Evolutionary conservation across 2,888 invertebrate species (phyloP).

Genomic region (Drosophila parthenogenetica): DNA sequence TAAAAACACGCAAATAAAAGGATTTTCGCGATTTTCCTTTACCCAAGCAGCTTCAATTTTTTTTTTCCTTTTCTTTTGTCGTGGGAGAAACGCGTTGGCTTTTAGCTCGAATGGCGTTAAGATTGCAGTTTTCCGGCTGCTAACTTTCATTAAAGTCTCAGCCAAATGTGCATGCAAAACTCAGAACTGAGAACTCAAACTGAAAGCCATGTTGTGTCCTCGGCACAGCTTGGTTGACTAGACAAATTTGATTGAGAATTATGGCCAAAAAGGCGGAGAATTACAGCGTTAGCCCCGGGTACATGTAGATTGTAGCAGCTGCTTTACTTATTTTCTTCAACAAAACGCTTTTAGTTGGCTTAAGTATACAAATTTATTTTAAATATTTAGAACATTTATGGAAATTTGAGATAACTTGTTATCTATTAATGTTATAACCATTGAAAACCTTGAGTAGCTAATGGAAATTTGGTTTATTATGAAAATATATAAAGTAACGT

Average conservation of each 20-base stretch:
- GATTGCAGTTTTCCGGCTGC: conserved; percentile 75
- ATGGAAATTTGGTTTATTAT: too few species aligned
- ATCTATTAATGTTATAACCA: too few species aligned
- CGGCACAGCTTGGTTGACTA: conserved; percentile 51
- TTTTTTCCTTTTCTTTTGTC: not conserved
- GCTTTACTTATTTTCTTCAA: conserved; percentile 10
- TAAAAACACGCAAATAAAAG: conserved; percentile 75
- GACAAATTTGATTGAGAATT: conserved; percentile 64
- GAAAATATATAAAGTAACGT: too few species aligned
- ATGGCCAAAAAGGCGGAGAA: conserved; percentile 30
- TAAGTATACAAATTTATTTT: not conserved
- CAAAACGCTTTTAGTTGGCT: not conserved
- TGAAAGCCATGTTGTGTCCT: conserved; percentile 21
- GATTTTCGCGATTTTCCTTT: conserved; percentile 69
- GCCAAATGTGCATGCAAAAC: conserved; percentile 55
- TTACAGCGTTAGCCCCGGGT: not conserved
- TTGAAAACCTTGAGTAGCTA: too few species aligned
- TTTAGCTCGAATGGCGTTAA: conserved; percentile 56
- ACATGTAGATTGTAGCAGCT: conserved; percentile 10
- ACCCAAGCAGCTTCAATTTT: conserved; percentile 14
- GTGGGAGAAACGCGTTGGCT: conserved; percentile 43
- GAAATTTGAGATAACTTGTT: too few species aligned
- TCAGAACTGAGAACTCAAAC: conserved; percentile 16
- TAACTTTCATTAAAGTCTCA: conserved; percentile 65
- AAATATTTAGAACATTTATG: not conserved